Conservation (phyloP, 2,888 invertebrate genomes). For the Mimumesa dahlbomi region DNA sequence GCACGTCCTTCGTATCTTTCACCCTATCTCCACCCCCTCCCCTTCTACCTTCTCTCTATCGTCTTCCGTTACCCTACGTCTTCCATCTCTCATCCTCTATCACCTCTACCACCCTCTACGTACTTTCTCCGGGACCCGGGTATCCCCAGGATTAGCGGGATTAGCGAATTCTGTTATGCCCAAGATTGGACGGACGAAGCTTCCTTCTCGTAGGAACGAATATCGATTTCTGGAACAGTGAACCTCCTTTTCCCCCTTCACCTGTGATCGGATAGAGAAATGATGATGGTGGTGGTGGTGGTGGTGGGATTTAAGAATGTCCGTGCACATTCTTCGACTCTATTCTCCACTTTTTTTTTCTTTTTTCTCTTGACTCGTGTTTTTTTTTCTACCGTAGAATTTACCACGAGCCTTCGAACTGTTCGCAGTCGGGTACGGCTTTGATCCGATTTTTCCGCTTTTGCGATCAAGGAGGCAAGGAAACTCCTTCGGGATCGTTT, state of each 20-base stretch:
- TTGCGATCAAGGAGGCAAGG: constrained; percentile 26
- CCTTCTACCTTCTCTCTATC: constrained; percentile 2
- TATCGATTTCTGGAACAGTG: no score
- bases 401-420: neutral
- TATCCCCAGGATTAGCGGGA: constrained; percentile 36
- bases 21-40: constrained; percentile 1
- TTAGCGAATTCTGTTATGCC: constrained; percentile 33
- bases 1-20: constrained; percentile 19
- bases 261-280: no score
- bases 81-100: constrained; percentile 6
- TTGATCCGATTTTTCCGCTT: constrained; percentile 43
- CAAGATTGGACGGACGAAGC: constrained; percentile 15
- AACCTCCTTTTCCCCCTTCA: no score
- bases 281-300: no score
- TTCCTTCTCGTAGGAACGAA: no score
- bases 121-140: neutral
- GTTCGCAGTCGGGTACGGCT: neutral
- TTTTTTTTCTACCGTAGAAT: neutral
- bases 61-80: no score
- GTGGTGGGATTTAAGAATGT: neutral
- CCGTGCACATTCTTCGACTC: no score
- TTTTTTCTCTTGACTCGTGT: no score
- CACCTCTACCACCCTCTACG: constrained; percentile 3
- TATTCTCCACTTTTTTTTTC: neutral
- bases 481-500: neutral